phyloP scores from a whole-genome alignment of 2,888 invertebrate species.

The Cyclophora punctaria region DNA sequence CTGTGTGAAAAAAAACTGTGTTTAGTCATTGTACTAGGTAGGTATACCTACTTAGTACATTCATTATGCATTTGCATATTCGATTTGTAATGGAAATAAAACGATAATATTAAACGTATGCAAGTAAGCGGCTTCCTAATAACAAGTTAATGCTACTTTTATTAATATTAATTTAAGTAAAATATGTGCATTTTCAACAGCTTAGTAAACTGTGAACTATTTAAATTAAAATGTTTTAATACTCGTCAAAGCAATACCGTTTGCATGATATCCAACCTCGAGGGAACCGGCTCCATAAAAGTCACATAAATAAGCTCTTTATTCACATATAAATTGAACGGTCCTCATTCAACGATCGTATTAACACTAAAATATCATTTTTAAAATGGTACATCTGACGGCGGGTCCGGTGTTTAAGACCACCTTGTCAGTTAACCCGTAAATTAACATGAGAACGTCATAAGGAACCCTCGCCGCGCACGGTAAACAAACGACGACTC shows the following conservation, averaged over 20 bases:
- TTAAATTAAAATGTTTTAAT: conserved; percentile 4
- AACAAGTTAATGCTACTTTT: too few species aligned
- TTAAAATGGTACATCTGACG: conserved; percentile 35
- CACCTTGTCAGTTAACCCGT: conserved; percentile 62
- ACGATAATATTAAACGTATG: too few species aligned
- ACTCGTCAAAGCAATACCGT: too few species aligned
- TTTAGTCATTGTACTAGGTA: too few species aligned
- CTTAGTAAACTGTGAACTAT: background rate
- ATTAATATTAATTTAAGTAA: too few species aligned
- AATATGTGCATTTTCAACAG: too few species aligned
- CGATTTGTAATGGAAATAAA: too few species aligned
- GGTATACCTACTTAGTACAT: too few species aligned
- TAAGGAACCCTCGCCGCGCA: conserved; percentile 67
- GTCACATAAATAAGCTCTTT: conserved; percentile 30
- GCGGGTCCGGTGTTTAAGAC: conserved; percentile 40
- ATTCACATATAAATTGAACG: conserved; percentile 43
- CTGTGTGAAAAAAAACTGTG: too few species aligned
- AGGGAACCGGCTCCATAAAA: conserved; percentile 8
- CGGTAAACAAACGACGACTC: conserved; percentile 49
- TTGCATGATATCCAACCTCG: too few species aligned
- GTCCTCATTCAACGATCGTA: conserved; percentile 42
- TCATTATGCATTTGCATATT: too few species aligned
- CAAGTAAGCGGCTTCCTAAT: too few species aligned
- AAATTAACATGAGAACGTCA: conserved; percentile 65
- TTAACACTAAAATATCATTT: conserved; percentile 69